Evolutionary conservation across 2,797 vertebrate genomes (phyloP).

Genomic region (Gorsachius magnificus): DNA sequence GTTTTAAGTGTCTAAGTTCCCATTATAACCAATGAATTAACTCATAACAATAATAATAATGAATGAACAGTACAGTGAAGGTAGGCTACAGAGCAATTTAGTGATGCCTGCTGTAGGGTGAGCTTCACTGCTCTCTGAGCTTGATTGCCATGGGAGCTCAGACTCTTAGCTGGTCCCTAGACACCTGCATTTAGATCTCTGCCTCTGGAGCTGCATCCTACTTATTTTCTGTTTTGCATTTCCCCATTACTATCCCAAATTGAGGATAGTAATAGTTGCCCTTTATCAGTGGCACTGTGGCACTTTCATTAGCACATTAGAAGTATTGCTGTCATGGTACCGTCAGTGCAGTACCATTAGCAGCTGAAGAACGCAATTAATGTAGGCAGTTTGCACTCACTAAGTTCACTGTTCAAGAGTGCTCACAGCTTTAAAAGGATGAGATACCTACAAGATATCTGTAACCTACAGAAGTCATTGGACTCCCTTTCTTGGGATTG

Average conservation of each 20-base stretch:
- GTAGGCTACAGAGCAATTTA: background rate
- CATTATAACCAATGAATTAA: background rate
- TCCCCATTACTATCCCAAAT: too few species aligned
- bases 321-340: background rate
- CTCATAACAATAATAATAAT: background rate
- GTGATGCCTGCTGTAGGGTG: background rate
- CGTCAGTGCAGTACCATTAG: background rate
- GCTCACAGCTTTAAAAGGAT: background rate
- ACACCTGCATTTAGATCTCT: background rate
- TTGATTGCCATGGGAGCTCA: background rate
- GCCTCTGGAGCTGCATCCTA: background rate
- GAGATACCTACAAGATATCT: background rate
- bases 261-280: background rate
- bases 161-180: background rate
- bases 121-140: background rate
- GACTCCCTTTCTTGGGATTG: background rate
- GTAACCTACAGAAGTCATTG: background rate
- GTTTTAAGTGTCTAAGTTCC: background rate
- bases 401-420: background rate
- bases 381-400: background rate
- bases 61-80: background rate
- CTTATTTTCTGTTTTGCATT: background rate
- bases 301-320: background rate
- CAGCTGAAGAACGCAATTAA: background rate
- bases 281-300: background rate